A percentile compares a stretch with the other conserved stretches of the same genome.
phyloP scores from a whole-genome alignment of 1,140 invertebrate species.

The Drosophila nikananu region DNA sequence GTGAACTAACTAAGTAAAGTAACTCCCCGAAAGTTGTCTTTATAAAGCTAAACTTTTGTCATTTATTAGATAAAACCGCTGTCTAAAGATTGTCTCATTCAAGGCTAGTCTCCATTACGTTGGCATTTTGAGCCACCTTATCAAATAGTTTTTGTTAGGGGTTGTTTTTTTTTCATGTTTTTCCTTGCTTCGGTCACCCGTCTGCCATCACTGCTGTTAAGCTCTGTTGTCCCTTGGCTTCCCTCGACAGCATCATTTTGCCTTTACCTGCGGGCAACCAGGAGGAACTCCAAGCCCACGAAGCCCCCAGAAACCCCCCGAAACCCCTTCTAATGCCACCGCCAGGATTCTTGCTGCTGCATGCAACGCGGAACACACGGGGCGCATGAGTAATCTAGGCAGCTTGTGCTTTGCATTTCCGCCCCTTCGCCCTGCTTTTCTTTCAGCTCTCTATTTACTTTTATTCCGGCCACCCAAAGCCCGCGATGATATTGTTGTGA shows the following conservation, averaged over 20 bases:
- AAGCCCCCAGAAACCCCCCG: neutral
- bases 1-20: no score
- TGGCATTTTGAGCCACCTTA: neutral
- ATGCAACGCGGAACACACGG: constrained; percentile 33
- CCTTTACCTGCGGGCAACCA: neutral
- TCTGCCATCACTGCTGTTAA: constrained; percentile 28
- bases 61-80: neutral
- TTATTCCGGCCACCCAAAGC: constrained; percentile 19
- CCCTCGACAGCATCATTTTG: constrained; percentile 1
- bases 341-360: constrained; percentile 15
- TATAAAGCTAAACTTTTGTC: neutral
- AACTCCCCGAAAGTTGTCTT: no score
- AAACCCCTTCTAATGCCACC: neutral
- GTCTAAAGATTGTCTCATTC: neutral
- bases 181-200: neutral
- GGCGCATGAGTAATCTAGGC: constrained; percentile 56
- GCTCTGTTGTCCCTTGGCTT: constrained; percentile 11
- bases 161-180: neutral
- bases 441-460: constrained; percentile 40
- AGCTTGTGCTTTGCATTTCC: constrained; percentile 57
- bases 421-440: neutral
- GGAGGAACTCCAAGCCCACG: neutral
- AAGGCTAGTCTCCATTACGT: neutral
- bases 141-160: neutral
- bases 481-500: constrained; percentile 25